These are phyloP conservation scores for Oxyscelio sp. DNA, from an alignment of 2,888 invertebrate species.

Conservation along the genomic window DNA sequence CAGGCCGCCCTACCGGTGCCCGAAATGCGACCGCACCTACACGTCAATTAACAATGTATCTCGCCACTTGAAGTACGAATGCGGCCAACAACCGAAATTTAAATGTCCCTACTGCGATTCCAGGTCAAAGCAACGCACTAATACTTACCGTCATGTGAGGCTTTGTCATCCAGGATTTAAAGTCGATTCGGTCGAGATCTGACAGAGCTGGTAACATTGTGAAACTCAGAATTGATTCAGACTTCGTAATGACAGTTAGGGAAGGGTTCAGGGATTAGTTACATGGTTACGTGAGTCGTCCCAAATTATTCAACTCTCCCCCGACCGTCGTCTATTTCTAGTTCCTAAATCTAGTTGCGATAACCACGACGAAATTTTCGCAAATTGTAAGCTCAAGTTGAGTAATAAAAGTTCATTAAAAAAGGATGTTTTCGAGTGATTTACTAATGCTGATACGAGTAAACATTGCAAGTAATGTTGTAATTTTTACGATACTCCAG, in stretches of 20 bases:
- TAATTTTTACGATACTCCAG: neutral
- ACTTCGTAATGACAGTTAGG: too few relatives aligned
- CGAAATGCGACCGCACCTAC: conserved; percentile 82
- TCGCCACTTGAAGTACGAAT: conserved; percentile 77
- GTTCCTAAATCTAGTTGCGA: neutral
- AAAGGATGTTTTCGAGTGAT: conserved; percentile 13
- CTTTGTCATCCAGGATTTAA: conserved; percentile 68
- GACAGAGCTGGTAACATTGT: neutral
- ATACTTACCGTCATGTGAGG: conserved; percentile 75
- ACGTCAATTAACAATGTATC: conserved; percentile 70
- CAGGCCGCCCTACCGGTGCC: conserved; percentile 74
- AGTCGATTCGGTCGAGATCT: conserved; percentile 67
- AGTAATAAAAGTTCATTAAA: conserved; percentile 29
- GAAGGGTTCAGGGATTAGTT: too few relatives aligned
- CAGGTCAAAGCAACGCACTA: conserved; percentile 76
- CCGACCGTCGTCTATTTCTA: neutral
- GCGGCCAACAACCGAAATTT: conserved; percentile 75
- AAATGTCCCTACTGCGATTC: conserved; percentile 77
- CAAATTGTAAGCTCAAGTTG: neutral
- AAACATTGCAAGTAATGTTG: neutral
- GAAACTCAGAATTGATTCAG: neutral
- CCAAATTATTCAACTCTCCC: too few relatives aligned
- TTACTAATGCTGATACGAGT: conserved; percentile 8
- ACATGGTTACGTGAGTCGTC: too few relatives aligned
- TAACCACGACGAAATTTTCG: neutral